phyloP scores from a whole-genome alignment of 1,140 invertebrate species.

The Drosophila pseudoobscura region DNA sequence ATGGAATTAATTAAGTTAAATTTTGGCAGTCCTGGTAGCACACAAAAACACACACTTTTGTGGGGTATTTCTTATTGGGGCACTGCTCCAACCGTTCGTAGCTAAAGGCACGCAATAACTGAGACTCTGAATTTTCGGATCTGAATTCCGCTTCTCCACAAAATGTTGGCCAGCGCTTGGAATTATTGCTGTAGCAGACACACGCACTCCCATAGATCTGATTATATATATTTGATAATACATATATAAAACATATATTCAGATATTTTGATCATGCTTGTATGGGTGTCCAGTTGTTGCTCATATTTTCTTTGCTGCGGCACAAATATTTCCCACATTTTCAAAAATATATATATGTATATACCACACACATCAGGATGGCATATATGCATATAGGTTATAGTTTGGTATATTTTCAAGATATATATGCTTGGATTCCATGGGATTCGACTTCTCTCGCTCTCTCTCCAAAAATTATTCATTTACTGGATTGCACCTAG shows the following conservation, averaged over 20 bases:
- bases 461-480: constrained; percentile 18
- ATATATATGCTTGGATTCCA: constrained; percentile 54
- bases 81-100: constrained; percentile 68
- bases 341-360: constrained; percentile 23
- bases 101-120: constrained; percentile 77
- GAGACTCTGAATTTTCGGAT: constrained; percentile 60
- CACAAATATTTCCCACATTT: constrained; percentile 50
- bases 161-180: constrained; percentile 65
- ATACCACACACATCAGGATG: constrained; percentile 2
- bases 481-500: constrained; percentile 48
- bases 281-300: constrained; percentile 72
- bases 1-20: constrained; percentile 29
- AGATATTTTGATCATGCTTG: constrained; percentile 12
- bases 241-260: constrained; percentile 16
- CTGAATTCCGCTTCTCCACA: constrained; percentile 70
- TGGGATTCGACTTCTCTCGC: constrained; percentile 30
- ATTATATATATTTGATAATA: constrained; percentile 29
- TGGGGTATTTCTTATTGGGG: constrained; percentile 7
- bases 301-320: constrained; percentile 61
- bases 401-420: constrained; percentile 17
- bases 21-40: constrained; percentile 15
- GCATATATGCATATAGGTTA: constrained; percentile 24
- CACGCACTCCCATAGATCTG: constrained; percentile 35
- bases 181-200: constrained; percentile 57
- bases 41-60: constrained; percentile 33